These are phyloP conservation scores for Corvus cornix DNA, from an alignment of 2,113 vertebrate species.

Conservation along the genomic window DNA sequence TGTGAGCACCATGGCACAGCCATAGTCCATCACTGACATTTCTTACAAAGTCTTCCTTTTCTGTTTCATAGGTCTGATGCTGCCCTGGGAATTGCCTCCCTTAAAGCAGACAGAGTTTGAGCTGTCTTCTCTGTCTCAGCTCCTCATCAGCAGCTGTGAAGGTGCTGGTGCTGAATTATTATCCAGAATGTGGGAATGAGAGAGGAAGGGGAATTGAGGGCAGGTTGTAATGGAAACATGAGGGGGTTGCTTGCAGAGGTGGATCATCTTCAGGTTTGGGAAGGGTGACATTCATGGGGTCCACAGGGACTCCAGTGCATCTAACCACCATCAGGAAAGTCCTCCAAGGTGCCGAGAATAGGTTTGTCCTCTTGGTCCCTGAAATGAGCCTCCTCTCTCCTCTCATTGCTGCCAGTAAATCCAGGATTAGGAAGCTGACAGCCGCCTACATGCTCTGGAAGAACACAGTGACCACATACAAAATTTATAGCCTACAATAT, in stretches of 20 bases:
- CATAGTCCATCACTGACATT: neutral
- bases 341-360: neutral
- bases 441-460: slow-evolving; percentile 7
- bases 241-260: neutral
- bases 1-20: neutral
- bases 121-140: neutral
- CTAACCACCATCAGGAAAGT: neutral
- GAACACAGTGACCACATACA: slow-evolving; percentile 26
- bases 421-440: slow-evolving; percentile 28
- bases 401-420: slow-evolving; percentile 31
- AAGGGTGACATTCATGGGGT: neutral
- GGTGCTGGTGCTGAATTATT: neutral
- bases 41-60: neutral
- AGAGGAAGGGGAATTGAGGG: neutral
- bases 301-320: neutral
- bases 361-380: neutral
- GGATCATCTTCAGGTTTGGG: neutral
- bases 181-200: neutral
- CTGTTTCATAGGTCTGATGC: neutral
- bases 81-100: neutral
- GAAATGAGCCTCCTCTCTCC: neutral
- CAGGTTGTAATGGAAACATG: neutral
- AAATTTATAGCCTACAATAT: slow-evolving; percentile 17
- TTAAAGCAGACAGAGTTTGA: neutral
- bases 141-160: neutral